phyloP scores from a whole-genome alignment of 2,113 vertebrate genomes.

The Entomyzon cyanotis region DNA sequence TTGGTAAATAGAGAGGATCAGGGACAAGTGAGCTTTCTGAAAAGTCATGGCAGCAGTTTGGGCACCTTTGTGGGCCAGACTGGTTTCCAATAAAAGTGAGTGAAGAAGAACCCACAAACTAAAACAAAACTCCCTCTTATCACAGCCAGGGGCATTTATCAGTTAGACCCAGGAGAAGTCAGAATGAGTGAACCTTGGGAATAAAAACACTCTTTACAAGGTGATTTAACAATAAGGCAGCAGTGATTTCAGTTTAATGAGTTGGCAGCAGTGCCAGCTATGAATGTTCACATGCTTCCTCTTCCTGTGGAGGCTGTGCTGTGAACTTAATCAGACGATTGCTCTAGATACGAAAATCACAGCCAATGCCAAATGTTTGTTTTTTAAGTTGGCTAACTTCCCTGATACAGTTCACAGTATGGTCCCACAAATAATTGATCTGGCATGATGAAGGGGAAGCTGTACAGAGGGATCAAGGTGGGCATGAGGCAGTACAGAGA shows the following conservation, averaged over 20 bases:
- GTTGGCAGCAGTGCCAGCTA: neutral
- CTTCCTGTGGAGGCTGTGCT: slow-evolving; percentile 42
- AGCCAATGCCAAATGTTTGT: slow-evolving; percentile 37
- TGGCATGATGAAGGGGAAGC: neutral
- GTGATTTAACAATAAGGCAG: slow-evolving; percentile 25
- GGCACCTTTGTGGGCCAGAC: neutral
- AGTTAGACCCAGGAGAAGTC: neutral
- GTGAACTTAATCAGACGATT: slow-evolving; percentile 7
- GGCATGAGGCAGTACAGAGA: slow-evolving; percentile 1
- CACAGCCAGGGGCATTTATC: neutral
- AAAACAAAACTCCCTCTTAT: neutral
- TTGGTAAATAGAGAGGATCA: neutral
- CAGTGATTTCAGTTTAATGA: slow-evolving; percentile 18
- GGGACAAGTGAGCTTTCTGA: neutral
- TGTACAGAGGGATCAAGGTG: slow-evolving; percentile 29
- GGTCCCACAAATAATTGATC: slow-evolving; percentile 52
- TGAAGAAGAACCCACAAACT: neutral
- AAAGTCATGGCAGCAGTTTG: neutral
- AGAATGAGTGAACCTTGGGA: neutral
- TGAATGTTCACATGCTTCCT: slow-evolving; percentile 19
- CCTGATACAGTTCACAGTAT: neutral
- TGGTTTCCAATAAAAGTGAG: neutral
- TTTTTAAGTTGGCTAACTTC: slow-evolving; percentile 49
- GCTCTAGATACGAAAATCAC: slow-evolving; percentile 16
- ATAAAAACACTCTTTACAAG: neutral